Base-by-base conservation (phyloP, 1,140 invertebrate species). In the Trichoplusia ni region DNA sequence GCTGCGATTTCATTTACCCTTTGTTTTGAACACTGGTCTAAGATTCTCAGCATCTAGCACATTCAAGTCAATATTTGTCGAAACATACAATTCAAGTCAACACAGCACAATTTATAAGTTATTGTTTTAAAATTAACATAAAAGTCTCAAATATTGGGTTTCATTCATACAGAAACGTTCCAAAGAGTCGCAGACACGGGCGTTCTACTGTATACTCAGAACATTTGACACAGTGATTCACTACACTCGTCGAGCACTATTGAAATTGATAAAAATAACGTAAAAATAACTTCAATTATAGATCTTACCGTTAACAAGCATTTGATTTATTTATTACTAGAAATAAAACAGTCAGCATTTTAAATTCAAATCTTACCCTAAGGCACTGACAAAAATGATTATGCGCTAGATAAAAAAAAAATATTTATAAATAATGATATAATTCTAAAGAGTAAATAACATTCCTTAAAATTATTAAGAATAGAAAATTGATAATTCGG, bases 371-470 rank as follows among this genome's bases (percentile, higher is more conserved):
- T 69, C 71, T 79, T 78, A 79, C 68, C 75, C 79, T 79, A 82
- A 82, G 79, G 79, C 79, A 82, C 79, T 82, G 79, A 83, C 77
- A 84, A 71, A 87, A 88, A 86, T 73, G 77, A 84, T 87, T 81
- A 87, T 82, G 80, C 76, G 74, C 74, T 80, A 85, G 71, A 69
- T 81, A 82, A 70, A 82, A 79, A 81, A n/a, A 47, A 77, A 67
- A 73, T 71, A 75, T 56, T 58, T 64, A 75, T 81, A 82, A 83
- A 82, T 84, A 84, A 82, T 82, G 82, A 80, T 80, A 81, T 80
- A 84, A 67, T 69, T 80, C 71, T 84, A 81, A 78, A 79, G 68
- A 82, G 77, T 85, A 86, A 84, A 84, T 85, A 89, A 84, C 80
- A 83, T 83, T 77, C 69, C 77, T 82, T 81, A 82, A 77, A 83